These are phyloP conservation scores for Labroides dimidiatus DNA, from an alignment of 2,797 vertebrate genomes.

Conservation along the genomic window DNA sequence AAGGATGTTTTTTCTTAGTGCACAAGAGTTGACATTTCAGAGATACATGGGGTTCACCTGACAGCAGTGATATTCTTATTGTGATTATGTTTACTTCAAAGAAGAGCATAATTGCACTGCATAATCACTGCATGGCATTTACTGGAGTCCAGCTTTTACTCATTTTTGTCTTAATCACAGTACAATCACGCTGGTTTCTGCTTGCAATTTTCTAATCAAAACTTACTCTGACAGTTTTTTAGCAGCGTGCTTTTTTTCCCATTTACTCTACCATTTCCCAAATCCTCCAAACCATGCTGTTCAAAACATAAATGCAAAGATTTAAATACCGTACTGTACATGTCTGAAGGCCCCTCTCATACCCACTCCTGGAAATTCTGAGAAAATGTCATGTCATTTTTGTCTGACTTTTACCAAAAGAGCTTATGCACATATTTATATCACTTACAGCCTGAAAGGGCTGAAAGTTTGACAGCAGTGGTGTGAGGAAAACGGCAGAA, in stretches of 20 bases:
- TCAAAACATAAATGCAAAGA: neutral
- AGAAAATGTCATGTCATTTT: no score
- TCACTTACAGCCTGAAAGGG: no score
- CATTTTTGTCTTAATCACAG: slow-evolving; percentile 45
- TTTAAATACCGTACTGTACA: neutral
- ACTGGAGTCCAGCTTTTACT: slow-evolving; percentile 21
- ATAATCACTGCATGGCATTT: slow-evolving; percentile 54
- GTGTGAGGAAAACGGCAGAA: no score
- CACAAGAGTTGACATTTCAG: slow-evolving; percentile 32
- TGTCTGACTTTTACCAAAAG: no score
- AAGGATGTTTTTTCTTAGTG: slow-evolving; percentile 5
- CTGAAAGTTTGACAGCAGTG: no score
- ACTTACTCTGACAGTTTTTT: slow-evolving; percentile 7
- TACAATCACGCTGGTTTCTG: slow-evolving; percentile 42
- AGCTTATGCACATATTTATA: no score
- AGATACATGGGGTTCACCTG: slow-evolving; percentile 27
- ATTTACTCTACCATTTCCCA: slow-evolving; percentile 4
- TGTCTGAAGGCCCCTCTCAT: neutral
- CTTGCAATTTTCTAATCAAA: slow-evolving; percentile 44
- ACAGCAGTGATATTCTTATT: slow-evolving; percentile 24
- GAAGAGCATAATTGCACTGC: slow-evolving; percentile 31
- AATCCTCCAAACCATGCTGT: neutral
- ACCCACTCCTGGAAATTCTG: no score
- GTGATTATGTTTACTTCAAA: slow-evolving; percentile 57
- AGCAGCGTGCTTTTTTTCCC: slow-evolving; percentile 16